Evolutionary conservation across 2,888 invertebrate genomes (phyloP).

Genomic region (Tachina fera): DNA sequence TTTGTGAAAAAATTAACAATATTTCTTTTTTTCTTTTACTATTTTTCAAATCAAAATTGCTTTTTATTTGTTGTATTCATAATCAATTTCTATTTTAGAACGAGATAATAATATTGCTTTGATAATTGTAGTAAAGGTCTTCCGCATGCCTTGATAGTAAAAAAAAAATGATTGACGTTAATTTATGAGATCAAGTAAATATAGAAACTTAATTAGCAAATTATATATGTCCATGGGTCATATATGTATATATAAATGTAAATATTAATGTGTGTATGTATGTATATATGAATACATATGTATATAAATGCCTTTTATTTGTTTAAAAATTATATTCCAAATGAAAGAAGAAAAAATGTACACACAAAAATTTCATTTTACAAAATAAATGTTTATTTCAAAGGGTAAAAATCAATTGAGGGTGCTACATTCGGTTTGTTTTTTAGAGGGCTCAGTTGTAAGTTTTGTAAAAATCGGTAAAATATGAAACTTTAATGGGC

Average conservation of each 20-base stretch:
- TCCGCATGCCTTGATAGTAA: conserved; percentile 14
- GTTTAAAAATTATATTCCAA: not conserved
- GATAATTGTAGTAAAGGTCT: conserved; percentile 11
- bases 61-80: not conserved
- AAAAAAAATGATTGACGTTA: conserved; percentile 29
- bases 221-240: too few species aligned
- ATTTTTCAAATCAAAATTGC: not conserved
- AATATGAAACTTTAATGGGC: too few species aligned
- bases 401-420: too few species aligned
- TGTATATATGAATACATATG: not conserved
- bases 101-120: conserved; percentile 7
- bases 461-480: too few species aligned
- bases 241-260: not conserved
- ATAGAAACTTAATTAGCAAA: conserved; percentile 13
- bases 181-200: not conserved
- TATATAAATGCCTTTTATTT: not conserved
- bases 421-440: too few species aligned
- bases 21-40: not conserved
- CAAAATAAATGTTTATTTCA: too few species aligned
- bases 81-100: conserved; percentile 2
- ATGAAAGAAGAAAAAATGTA: not conserved
- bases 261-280: too few species aligned
- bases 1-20: not conserved
- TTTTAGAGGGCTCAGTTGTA: too few species aligned
- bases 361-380: not conserved